Evolutionary conservation across 2,797 vertebrate species (phyloP).

Genomic region (Oryzias dopingdopingensis): DNA sequence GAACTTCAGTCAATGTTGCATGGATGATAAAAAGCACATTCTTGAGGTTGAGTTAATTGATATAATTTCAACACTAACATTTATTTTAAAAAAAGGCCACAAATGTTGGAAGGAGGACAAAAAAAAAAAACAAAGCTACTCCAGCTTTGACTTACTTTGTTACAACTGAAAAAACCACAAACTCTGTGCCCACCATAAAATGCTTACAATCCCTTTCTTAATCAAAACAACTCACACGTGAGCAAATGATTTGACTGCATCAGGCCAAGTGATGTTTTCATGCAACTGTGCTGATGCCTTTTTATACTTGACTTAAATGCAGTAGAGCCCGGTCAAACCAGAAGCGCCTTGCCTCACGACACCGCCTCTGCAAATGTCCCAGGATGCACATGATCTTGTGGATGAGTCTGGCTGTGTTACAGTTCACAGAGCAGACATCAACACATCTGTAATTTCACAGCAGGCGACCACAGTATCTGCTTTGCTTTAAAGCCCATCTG

Average conservation of each 20-base stretch:
- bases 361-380: conserved; percentile 35
- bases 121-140: too few relatives aligned
- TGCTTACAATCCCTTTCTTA: too few relatives aligned
- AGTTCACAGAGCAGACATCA: conserved; percentile 49
- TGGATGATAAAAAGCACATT: too few relatives aligned
- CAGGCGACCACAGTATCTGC: background rate
- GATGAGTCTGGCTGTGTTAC: conserved; percentile 38
- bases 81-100: too few relatives aligned
- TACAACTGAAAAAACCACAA: too few relatives aligned
- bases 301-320: conserved; percentile 40
- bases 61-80: too few relatives aligned
- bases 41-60: too few relatives aligned
- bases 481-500: background rate
- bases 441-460: conserved; percentile 46
- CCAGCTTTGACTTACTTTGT: too few relatives aligned
- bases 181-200: too few relatives aligned
- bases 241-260: conserved; percentile 13
- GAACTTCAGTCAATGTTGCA: too few relatives aligned
- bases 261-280: conserved; percentile 25
- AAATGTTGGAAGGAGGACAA: too few relatives aligned
- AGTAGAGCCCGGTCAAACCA: conserved; percentile 37
- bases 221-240: background rate
- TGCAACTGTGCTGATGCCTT: conserved; percentile 8
- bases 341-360: conserved; percentile 24
- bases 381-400: conserved; percentile 41